A percentile compares a stretch with the other conserved stretches of the same genome.
These are phyloP conservation scores for Escarpia spicata DNA, from an alignment of 2,888 invertebrate genomes.

Conservation along the genomic window DNA sequence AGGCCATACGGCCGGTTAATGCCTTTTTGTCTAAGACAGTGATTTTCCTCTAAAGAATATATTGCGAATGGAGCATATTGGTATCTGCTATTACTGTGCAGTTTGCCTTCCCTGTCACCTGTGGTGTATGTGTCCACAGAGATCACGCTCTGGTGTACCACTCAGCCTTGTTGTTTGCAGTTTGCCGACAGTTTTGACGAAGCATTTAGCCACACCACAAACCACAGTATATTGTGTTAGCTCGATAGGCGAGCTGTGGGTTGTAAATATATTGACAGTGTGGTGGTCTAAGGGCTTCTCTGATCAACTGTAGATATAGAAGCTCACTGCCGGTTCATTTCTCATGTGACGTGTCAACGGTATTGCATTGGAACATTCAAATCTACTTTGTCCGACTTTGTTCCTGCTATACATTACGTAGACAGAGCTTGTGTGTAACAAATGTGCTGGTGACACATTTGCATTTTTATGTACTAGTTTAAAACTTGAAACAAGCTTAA, in stretches of 20 bases:
- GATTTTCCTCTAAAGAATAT: neutral
- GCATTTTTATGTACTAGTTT: neutral
- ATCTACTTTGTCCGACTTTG: neutral
- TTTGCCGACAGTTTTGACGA: neutral
- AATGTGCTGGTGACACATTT: neutral
- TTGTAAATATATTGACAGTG: constrained; percentile 13
- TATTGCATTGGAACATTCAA: neutral
- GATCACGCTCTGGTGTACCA: neutral
- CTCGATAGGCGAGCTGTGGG: neutral
- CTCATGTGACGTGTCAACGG: neutral
- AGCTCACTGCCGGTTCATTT: neutral
- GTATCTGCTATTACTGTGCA: neutral
- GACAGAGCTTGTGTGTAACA: neutral
- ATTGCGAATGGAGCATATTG: neutral
- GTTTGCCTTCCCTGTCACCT: neutral
- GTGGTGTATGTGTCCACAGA: neutral
- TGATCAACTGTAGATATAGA: neutral
- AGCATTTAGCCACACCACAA: constrained; percentile 1
- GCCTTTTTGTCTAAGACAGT: neutral
- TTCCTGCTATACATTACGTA: neutral
- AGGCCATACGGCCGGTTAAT: neutral
- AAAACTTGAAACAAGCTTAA: neutral
- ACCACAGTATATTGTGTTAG: neutral
- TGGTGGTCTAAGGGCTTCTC: neutral
- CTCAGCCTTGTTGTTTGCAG: neutral